A percentile compares a stretch with the other conserved stretches of the same genome.
Conservation (phyloP, 1,140 invertebrate genomes). For the Pseudomyrmex pallidus region DNA sequence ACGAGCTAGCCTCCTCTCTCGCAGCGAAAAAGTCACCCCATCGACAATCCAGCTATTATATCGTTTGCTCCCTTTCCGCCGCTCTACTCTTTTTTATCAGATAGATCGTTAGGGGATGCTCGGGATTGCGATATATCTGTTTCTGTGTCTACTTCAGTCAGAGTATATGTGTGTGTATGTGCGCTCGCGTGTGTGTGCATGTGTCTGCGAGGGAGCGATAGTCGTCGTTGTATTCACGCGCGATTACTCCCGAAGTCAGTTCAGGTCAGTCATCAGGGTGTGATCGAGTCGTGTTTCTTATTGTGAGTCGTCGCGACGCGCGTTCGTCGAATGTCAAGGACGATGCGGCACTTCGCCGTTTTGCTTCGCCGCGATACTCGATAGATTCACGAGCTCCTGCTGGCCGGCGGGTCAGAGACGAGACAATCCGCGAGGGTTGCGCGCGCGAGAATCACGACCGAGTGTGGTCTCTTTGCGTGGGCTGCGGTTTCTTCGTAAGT, state of each 20-base stretch:
- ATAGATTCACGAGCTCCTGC: slow-evolving; percentile 4
- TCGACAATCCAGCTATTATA: slow-evolving; percentile 4
- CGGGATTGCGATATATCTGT: not conserved
- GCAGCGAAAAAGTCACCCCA: slow-evolving; percentile 56
- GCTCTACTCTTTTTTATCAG: slow-evolving; percentile 39
- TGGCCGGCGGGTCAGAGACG: not conserved
- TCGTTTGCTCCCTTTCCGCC: slow-evolving; percentile 29
- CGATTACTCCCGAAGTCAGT: slow-evolving; percentile 2
- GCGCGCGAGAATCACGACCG: no score
- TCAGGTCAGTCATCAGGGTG: not conserved
- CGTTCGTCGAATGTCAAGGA: slow-evolving; percentile 61
- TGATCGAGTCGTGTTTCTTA: not conserved
- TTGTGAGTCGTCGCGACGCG: not conserved
- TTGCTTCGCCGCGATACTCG: not conserved
- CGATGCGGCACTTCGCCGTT: slow-evolving; percentile 58
- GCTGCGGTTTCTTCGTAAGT: not conserved
- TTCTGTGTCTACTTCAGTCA: not conserved
- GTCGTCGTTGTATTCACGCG: not conserved
- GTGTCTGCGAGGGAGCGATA: not conserved
- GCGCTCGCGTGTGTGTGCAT: no score
- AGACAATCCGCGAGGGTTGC: not conserved
- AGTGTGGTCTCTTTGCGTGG: no score
- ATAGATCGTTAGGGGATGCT: not conserved
- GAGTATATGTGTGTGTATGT: no score
- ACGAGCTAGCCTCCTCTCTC: slow-evolving; percentile 68